Percentiles rank a stretch among this genome's conserved stretches.
Conservation (phyloP, 2,797 vertebrate species). For the Pantherophis alleghaniensis region DNA sequence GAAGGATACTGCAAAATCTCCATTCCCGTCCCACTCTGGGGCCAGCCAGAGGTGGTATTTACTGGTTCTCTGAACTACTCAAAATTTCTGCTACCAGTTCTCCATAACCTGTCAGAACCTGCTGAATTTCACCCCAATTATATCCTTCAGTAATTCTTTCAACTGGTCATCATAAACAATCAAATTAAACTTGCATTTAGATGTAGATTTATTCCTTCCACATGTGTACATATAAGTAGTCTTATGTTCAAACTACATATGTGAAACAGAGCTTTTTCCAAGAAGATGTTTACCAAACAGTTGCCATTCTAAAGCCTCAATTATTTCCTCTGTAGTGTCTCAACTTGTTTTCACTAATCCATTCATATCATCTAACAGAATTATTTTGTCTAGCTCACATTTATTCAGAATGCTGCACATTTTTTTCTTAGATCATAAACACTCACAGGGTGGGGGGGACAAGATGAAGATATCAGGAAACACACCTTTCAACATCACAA, state of each 20-base stretch:
- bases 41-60: too few species aligned
- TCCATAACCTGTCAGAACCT: too few species aligned
- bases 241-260: neutral
- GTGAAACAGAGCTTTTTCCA: neutral
- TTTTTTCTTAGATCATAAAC: neutral
- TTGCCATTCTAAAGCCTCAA: neutral
- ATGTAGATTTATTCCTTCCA: neutral
- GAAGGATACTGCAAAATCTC: too few species aligned
- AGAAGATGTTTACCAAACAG: neutral
- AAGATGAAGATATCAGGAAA: neutral
- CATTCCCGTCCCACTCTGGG: too few species aligned
- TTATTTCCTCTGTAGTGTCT: neutral
- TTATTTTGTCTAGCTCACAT: neutral
- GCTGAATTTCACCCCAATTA: neutral
- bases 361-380: neutral
- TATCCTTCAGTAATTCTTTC: neutral
- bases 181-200: neutral
- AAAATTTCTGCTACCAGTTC: too few species aligned
- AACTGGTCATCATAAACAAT: neutral
- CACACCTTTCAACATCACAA: neutral
- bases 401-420: neutral
- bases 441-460: neutral
- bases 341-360: neutral
- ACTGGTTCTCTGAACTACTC: too few species aligned
- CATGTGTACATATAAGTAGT: neutral